These are phyloP conservation scores for Podarcis cretensis DNA, from an alignment of 2,113 vertebrate genomes.

Conservation along the genomic window DNA sequence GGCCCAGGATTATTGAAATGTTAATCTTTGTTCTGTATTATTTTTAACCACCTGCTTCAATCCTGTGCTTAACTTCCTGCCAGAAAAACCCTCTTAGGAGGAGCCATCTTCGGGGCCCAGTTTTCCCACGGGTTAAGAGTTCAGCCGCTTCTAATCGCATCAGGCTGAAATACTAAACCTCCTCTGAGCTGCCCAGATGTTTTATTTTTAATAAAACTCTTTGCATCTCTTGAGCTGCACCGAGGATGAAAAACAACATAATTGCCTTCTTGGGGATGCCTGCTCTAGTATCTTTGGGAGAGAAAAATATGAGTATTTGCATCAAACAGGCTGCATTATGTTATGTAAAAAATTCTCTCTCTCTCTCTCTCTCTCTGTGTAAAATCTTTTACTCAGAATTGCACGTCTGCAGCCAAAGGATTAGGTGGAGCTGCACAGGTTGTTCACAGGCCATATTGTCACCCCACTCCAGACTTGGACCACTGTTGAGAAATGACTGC, in stretches of 20 bases:
- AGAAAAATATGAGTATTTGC: background rate
- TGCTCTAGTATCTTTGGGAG: background rate
- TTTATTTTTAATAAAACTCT: background rate
- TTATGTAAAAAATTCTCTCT: no score
- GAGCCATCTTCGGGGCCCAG: background rate
- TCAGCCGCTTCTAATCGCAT: constrained; percentile 15
- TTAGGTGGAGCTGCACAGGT: background rate
- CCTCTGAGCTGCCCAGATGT: background rate
- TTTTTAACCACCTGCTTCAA: constrained; percentile 30
- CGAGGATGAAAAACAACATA: background rate
- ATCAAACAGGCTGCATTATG: no score
- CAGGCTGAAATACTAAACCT: background rate
- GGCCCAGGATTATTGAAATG: constrained; percentile 14
- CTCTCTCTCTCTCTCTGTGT: no score
- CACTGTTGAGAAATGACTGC: background rate
- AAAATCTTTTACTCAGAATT: background rate
- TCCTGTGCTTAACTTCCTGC: constrained; percentile 9
- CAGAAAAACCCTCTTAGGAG: background rate
- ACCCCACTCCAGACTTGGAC: background rate
- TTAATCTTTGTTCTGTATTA: constrained; percentile 17
- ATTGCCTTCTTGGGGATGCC: background rate
- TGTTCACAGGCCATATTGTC: background rate
- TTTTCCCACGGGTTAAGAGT: constrained; percentile 9
- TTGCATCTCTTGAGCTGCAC: background rate
- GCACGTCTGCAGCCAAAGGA: background rate